Conservation (phyloP, 2,113 vertebrate species). For the Thomomys bottae region DNA sequence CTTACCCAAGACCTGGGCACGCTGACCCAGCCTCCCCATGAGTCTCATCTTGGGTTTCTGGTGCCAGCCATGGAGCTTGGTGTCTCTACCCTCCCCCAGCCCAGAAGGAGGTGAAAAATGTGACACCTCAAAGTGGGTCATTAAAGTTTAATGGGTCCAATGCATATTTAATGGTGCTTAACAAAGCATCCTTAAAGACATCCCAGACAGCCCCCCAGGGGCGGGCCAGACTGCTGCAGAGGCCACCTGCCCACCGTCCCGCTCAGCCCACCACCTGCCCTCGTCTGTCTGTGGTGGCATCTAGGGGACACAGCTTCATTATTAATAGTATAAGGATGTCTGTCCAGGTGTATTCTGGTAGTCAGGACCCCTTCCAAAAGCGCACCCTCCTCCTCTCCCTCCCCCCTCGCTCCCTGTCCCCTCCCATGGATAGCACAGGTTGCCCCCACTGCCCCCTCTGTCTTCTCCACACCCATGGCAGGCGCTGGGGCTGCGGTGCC, state of each 20-base stretch:
- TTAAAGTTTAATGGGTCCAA: constrained; percentile 75
- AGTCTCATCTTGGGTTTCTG: neutral
- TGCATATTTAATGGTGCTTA: constrained; percentile 78
- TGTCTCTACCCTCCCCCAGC: neutral
- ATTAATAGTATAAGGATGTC: constrained; percentile 82
- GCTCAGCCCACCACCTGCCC: neutral
- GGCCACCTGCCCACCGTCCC: neutral
- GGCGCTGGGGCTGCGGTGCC: too few relatives aligned
- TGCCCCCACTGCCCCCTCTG: fast-evolving
- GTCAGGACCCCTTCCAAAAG: constrained; percentile 54
- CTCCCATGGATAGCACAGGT: fast-evolving
- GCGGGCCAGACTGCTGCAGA: neutral
- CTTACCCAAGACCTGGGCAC: neutral
- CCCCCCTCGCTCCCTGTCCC: too few relatives aligned
- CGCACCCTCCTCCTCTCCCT: too few relatives aligned
- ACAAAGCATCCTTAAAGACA: constrained; percentile 73
- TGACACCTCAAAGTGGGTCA: constrained; percentile 68
- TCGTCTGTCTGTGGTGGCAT: constrained; percentile 76
- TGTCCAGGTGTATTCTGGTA: constrained; percentile 65
- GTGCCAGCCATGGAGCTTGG: neutral
- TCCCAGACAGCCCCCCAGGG: constrained; percentile 45
- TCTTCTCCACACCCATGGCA: too few relatives aligned
- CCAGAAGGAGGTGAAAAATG: constrained; percentile 67
- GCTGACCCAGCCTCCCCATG: neutral
- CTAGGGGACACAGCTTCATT: constrained; percentile 77